These are phyloP conservation scores for Origma solitaria DNA, from an alignment of 2,113 vertebrate species.

Conservation along the genomic window DNA sequence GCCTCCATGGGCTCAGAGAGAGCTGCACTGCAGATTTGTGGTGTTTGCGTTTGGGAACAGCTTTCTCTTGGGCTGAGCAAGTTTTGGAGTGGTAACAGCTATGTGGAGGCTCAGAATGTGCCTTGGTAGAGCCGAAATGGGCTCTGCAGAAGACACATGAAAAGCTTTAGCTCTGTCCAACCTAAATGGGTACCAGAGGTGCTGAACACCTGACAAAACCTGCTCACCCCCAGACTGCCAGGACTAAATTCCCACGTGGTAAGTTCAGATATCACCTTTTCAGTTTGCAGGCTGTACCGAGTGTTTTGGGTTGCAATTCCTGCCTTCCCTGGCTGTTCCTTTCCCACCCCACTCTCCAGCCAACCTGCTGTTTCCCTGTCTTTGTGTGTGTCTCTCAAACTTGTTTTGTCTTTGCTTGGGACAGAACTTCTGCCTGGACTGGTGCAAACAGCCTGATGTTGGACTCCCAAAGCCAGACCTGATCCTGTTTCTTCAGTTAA, in stretches of 20 bases:
- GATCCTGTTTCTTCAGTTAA: conserved; percentile 87
- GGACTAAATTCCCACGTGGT: background rate
- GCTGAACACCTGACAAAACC: background rate
- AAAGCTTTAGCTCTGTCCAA: background rate
- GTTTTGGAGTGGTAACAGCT: background rate
- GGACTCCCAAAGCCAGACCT: conserved; percentile 94
- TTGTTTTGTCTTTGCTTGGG: background rate
- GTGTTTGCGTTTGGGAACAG: background rate
- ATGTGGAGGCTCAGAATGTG: background rate
- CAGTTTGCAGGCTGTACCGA: background rate
- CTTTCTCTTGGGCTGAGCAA: background rate
- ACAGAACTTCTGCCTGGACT: conserved; percentile 87
- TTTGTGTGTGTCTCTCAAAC: background rate
- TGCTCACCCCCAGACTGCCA: fast-evolving
- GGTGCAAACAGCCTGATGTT: conserved; percentile 88
- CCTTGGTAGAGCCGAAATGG: background rate
- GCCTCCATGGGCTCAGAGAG: background rate
- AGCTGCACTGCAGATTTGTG: background rate
- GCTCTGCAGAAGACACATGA: background rate
- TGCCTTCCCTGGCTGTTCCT: background rate
- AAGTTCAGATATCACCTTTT: background rate
- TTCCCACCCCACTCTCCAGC: background rate
- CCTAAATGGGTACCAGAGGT: background rate
- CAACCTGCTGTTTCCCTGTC: background rate
- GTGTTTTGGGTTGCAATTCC: background rate